phyloP scores from a whole-genome alignment of 1,140 invertebrate species.

The Lutraria rhynchaena region DNA sequence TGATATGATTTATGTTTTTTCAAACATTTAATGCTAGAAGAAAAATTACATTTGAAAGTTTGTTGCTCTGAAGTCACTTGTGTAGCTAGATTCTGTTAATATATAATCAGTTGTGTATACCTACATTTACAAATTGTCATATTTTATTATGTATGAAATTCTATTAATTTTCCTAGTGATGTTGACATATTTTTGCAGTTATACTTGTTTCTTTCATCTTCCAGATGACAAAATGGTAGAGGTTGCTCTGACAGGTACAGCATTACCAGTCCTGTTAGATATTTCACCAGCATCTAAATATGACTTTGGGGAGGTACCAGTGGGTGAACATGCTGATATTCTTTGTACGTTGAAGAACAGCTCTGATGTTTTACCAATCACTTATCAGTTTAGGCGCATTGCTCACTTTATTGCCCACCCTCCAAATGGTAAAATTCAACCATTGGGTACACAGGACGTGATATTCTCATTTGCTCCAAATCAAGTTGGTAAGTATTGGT shows the following conservation, averaged over 20 bases:
- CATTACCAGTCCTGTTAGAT: constrained; percentile 78
- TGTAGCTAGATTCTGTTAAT: too few species aligned
- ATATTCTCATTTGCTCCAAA: constrained; percentile 81
- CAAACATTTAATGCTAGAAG: too few species aligned
- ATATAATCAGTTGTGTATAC: too few species aligned
- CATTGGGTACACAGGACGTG: constrained; percentile 77
- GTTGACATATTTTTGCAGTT: too few species aligned
- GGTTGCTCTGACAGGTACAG: constrained; percentile 81
- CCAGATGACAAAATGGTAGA: constrained; percentile 65
- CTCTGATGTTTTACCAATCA: constrained; percentile 74
- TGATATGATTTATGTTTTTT: too few species aligned
- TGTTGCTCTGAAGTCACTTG: too few species aligned
- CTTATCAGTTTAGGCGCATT: constrained; percentile 79
- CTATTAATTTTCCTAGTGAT: too few species aligned
- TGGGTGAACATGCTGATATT: constrained; percentile 79
- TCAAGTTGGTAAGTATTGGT: constrained; percentile 77
- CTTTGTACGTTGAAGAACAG: constrained; percentile 79
- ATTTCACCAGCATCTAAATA: constrained; percentile 75
- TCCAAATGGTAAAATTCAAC: constrained; percentile 76
- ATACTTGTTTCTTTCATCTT: too few species aligned
- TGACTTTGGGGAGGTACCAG: constrained; percentile 80
- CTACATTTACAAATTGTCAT: too few species aligned
- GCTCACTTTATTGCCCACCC: constrained; percentile 80
- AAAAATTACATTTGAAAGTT: too few species aligned
- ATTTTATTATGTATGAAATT: too few species aligned